Base-by-base conservation (phyloP, 2,797 vertebrate species). In the Otolemur crassicaudatus region DNA sequence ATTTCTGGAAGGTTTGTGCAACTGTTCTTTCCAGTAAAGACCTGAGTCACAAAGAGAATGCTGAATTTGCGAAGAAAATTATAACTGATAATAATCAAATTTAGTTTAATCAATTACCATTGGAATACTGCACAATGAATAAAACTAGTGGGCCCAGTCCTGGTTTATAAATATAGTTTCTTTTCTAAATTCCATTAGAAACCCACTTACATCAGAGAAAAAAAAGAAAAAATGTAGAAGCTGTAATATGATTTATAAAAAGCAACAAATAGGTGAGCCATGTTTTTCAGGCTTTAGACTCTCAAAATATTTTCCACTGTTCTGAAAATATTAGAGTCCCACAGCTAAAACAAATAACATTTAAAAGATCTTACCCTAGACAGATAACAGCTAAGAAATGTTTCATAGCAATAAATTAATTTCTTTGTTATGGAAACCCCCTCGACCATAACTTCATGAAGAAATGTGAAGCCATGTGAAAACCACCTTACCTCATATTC, bases 401-500 rank as follows among this genome's bases (percentile, higher is more conserved):
- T 94, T 53, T 87, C 25, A 34, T 0, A 34, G 29, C 19, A 67
- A 84, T 81, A 77, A 63, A 85, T 87, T 23, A 31, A 83, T 49
- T 85, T 83, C 79, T 87, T 90, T 80, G 63, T 81, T 95, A 76
- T 37, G 75, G 53, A 90, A 85, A 96, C 65, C 0, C 2, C 31
- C 6, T 84, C 29, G 29, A 77, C 81, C 53, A 43, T 86, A 95
- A 79, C 72, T 83, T 97, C 10, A 95, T 17, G 92, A 95, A 93
- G 96, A 95, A 61, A 96, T 14, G n/a, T 25, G 94, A 94, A 93
- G 90, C 40, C 61, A 61, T 67, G 65, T 97, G 94, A 95, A 96
- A 90, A 65, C 65, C 77, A 88, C 97, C 99, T 99, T 99, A 99
- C 99, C 99, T 99, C 99, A 27, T 99, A 99, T 96, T 99, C 99